Conservation (phyloP, 2,888 invertebrate genomes). For the Coenonympha glycerion region DNA sequence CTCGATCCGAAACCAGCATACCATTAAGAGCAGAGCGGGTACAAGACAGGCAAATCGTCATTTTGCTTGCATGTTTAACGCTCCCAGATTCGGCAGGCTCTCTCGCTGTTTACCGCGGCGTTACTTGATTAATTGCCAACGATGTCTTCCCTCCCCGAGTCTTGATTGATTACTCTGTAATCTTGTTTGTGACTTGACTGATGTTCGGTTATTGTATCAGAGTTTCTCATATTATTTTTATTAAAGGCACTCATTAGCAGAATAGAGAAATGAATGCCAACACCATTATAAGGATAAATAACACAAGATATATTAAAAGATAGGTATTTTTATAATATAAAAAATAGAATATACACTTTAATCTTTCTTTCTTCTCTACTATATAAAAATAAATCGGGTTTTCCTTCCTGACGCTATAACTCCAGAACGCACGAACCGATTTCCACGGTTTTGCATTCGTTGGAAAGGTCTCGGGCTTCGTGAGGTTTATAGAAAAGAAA, state of each 20-base stretch:
- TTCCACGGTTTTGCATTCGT: too few relatives aligned
- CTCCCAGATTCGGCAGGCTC: constrained; percentile 27
- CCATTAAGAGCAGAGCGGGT: background rate
- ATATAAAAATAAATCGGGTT: too few relatives aligned
- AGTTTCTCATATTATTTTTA: constrained; percentile 46
- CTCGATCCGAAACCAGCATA: background rate
- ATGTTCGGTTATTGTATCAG: constrained; percentile 53
- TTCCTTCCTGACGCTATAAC: too few relatives aligned
- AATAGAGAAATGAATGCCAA: background rate
- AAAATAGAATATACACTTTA: too few relatives aligned
- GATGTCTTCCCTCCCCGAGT: constrained; percentile 42
- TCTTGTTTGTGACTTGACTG: constrained; percentile 71
- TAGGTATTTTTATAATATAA: too few relatives aligned
- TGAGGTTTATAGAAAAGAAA: too few relatives aligned
- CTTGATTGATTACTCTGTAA: constrained; percentile 70
- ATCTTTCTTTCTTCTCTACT: too few relatives aligned
- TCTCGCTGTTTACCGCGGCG: constrained; percentile 43
- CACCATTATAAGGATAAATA: background rate
- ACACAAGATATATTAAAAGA: too few relatives aligned
- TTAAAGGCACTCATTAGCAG: constrained; percentile 6
- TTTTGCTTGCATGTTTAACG: constrained; percentile 6
- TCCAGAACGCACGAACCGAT: too few relatives aligned
- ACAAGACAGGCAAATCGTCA: background rate
- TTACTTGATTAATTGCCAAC: constrained; percentile 63
- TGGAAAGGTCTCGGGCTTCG: too few relatives aligned